These are phyloP conservation scores for Zosterops lateralis DNA, from an alignment of 2,113 vertebrate species.

Conservation along the genomic window DNA sequence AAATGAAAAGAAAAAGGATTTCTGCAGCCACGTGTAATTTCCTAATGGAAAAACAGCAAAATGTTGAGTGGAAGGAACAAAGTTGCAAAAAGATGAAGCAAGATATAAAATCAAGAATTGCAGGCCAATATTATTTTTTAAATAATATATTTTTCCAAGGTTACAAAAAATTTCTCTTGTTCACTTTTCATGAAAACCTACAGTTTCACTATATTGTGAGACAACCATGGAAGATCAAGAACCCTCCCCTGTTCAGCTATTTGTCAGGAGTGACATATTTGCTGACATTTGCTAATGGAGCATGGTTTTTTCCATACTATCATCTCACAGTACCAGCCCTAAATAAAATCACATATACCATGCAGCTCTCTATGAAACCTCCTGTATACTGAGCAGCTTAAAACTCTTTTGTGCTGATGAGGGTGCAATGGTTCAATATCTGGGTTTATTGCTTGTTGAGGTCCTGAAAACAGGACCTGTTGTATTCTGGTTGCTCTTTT, in stretches of 20 bases:
- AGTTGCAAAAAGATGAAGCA: neutral
- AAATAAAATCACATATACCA: neutral
- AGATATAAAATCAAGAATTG: neutral
- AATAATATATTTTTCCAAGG: neutral
- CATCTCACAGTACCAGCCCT: neutral
- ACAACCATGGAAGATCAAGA: neutral
- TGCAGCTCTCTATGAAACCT: neutral
- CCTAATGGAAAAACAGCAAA: neutral
- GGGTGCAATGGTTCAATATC: neutral
- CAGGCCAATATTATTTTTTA: neutral
- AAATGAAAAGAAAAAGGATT: neutral
- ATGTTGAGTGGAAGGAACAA: neutral
- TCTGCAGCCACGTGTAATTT: neutral
- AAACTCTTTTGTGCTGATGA: neutral
- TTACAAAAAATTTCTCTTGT: neutral
- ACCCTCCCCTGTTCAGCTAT: neutral
- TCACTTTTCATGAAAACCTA: neutral
- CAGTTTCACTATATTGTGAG: neutral
- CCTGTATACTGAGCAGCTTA: neutral
- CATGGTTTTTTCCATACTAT: accelerated
- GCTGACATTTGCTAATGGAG: neutral
- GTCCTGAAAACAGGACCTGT: neutral
- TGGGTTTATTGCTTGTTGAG: neutral
- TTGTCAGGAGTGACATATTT: neutral
- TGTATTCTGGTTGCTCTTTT: neutral